These are phyloP conservation scores for Hiodon alosoides DNA, from an alignment of 2,113 vertebrate species.

Conservation along the genomic window DNA sequence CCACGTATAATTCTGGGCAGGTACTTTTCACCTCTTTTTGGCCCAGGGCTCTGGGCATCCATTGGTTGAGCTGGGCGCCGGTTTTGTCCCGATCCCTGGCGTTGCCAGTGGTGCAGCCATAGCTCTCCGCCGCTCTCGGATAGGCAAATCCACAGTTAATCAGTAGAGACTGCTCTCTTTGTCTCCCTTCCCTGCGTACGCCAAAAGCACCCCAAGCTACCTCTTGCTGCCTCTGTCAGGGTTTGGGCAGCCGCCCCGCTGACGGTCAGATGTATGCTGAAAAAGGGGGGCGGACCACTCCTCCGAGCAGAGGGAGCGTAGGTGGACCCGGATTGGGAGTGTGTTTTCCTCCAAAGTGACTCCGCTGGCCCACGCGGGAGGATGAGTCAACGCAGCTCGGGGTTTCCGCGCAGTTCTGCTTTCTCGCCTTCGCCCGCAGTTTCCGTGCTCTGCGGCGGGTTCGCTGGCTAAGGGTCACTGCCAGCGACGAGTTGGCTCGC, in stretches of 20 bases:
- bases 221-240: not conserved
- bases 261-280: too few species aligned
- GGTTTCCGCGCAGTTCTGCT: not conserved
- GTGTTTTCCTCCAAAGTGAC: not conserved
- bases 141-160: too few species aligned
- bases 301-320: too few species aligned
- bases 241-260: too few species aligned
- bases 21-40: too few species aligned
- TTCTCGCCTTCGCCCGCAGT: not conserved
- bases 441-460: not conserved
- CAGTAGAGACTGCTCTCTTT: not conserved
- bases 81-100: too few species aligned
- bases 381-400: not conserved
- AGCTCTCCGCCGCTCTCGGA: too few species aligned
- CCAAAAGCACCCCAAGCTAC: not conserved
- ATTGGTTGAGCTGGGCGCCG: too few species aligned
- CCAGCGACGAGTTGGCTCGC: slow-evolving; percentile 11
- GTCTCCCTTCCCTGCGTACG: not conserved
- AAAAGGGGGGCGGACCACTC: too few species aligned
- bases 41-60: too few species aligned
- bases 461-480: not conserved
- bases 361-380: not conserved
- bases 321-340: not conserved
- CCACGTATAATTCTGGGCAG: too few species aligned
- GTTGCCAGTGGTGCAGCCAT: too few species aligned